Evolutionary conservation across 2,888 invertebrate species (phyloP).

Genomic region (Lasioglossum pauxillum): DNA sequence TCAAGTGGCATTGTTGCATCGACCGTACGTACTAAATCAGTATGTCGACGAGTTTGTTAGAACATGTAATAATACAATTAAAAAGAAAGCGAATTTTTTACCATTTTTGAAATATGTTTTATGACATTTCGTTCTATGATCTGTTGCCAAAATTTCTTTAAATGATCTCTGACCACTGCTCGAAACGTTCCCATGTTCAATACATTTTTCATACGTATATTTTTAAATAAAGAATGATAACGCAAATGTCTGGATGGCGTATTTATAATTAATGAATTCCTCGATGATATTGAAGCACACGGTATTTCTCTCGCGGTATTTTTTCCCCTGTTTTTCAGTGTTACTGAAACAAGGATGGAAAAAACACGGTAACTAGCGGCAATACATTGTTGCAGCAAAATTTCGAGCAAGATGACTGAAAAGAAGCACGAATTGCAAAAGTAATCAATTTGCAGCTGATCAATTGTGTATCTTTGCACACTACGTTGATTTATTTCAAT

Average conservation of each 20-base stretch:
- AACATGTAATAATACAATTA: background rate
- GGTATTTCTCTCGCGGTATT: background rate
- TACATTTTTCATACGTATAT: background rate
- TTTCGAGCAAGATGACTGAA: background rate
- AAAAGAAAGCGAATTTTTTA: background rate
- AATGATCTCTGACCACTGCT: background rate
- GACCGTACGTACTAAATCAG: background rate
- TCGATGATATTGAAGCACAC: background rate
- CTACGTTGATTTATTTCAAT: background rate
- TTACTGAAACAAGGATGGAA: background rate
- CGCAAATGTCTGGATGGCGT: background rate
- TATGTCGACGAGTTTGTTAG: background rate
- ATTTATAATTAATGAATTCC: background rate
- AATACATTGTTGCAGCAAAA: background rate
- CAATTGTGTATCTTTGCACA: conserved; percentile 2
- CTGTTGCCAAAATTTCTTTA: too few relatives aligned
- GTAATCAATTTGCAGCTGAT: background rate
- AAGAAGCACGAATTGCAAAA: background rate
- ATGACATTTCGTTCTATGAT: too few relatives aligned
- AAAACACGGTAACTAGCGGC: background rate
- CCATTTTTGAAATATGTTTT: too few relatives aligned
- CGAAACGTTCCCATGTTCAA: background rate
- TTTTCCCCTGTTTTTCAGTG: background rate
- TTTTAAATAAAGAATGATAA: background rate
- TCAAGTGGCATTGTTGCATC: background rate